phyloP scores from a whole-genome alignment of 2,113 vertebrate genomes.

The Halcyon malimbica region DNA sequence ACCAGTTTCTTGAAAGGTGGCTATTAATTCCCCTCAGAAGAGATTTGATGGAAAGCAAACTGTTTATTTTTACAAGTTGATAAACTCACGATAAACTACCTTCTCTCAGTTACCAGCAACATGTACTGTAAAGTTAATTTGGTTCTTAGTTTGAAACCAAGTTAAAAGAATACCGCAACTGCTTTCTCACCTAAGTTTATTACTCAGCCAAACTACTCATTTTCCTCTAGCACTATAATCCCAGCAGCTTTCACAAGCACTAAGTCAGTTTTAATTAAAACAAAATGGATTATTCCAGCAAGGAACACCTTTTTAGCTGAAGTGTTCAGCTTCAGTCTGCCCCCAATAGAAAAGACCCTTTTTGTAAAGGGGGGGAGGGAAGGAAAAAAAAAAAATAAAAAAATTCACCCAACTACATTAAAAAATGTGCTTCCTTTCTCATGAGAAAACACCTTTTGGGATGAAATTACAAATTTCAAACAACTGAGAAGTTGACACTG shows the following conservation, averaged over 20 bases:
- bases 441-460: background rate
- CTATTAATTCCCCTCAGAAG: conserved; percentile 79
- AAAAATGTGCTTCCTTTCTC: background rate
- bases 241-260: background rate
- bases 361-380: background rate
- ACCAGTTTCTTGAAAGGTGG: conserved; percentile 67
- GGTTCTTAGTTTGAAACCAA: background rate
- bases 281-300: background rate
- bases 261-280: background rate
- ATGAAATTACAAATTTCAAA: background rate
- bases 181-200: background rate
- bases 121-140: background rate
- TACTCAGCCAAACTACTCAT: background rate
- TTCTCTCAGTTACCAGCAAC: conserved; percentile 77
- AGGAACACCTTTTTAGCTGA: background rate
- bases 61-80: conserved; percentile 76
- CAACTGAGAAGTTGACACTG: background rate
- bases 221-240: background rate
- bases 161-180: background rate
- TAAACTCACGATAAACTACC: conserved; percentile 75
- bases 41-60: conserved; percentile 79
- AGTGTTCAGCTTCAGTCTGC: background rate
- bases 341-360: background rate
- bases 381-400: too few relatives aligned
- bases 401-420: background rate